Evolutionary conservation across 2,113 vertebrate species (phyloP).

Genomic region (Gymnobelideus leadbeateri): DNA sequence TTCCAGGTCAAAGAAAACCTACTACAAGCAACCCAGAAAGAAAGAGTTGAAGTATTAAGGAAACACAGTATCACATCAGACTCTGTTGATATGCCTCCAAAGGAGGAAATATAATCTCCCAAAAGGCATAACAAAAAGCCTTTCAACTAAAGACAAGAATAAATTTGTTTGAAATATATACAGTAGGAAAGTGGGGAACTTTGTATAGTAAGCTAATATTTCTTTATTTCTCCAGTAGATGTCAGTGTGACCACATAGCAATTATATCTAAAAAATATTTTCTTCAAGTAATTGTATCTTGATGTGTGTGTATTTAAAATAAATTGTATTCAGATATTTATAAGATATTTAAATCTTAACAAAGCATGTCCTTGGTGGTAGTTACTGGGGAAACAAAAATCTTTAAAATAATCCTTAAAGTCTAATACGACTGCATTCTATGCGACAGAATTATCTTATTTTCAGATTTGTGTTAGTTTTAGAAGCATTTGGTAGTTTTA

Average conservation of each 20-base stretch:
- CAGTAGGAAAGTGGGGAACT: constrained; percentile 27
- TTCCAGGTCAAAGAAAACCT: background rate
- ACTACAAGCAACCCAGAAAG: background rate
- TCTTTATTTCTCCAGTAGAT: constrained; percentile 72
- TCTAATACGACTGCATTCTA: background rate
- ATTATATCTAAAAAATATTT: constrained; percentile 1
- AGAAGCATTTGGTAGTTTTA: constrained; percentile 47
- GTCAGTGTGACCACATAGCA: constrained; percentile 66
- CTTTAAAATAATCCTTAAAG: constrained; percentile 28
- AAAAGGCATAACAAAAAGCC: background rate
- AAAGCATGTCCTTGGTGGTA: constrained; percentile 51
- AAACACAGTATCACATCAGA: background rate
- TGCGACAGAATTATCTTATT: background rate
- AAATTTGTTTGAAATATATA: background rate
- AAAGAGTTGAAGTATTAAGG: background rate
- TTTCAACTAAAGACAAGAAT: background rate
- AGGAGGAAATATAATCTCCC: background rate
- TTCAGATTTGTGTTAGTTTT: constrained; percentile 30
- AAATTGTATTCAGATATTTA: constrained; percentile 1
- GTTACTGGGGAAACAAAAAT: constrained; percentile 16
- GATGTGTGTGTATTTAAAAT: background rate
- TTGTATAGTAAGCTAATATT: constrained; percentile 33
- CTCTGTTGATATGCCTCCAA: background rate
- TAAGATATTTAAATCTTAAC: background rate
- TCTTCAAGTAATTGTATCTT: background rate